Base-by-base conservation (phyloP, 2,113 vertebrate genomes). In the Probosciger aterrimus region DNA sequence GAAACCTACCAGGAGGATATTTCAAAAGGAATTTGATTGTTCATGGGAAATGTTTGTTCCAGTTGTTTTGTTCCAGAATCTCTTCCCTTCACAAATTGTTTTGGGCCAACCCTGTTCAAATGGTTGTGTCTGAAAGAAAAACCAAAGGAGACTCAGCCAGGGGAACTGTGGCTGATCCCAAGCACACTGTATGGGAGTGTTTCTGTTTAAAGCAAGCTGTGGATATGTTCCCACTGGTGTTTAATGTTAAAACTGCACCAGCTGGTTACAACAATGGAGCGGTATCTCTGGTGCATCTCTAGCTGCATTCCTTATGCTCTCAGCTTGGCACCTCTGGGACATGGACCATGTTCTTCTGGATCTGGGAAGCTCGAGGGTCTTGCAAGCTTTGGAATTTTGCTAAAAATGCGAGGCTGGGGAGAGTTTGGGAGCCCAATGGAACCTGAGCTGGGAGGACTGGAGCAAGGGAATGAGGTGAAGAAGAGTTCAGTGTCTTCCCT, bases 291-390 rank as follows among this genome's bases (percentile, higher is more conserved):
- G 12, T 35, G 24, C 73, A 62, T 22, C 41, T 15, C 37, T 85
- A 57, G 8, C 33, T 77, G 14, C 31, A 39, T 7, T 11, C 18
- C n/a, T 30, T 50, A 24, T 14, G 52, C n/a, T 50, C 35, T 64
- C 44, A 60, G 20, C 44, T 39, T 43, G 73, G 50, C 20, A 4
- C 12, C 41, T 23, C 64, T 60, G 57, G 43, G 7, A 4, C 18
- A 11, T 0, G 39, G 27, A 28, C 6, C 15, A 1, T 2, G 2
- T 10, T 35, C 44, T 82, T 11, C 50, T 65, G 22, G 7, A 24
- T 39, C 12, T 83, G 63, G 33, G 35, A 35, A 64, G 23, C 2
- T 8, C 39, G 15, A 27, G 11, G 9, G 4, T 37, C 35, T 33
- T n/a, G 8, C 7, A 39, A 1, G 10, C 20, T 73, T 23, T 0